Percentiles rank a stretch among this genome's conserved stretches.
These are phyloP conservation scores for Lepidurus arcticus DNA, from an alignment of 1,140 invertebrate species.

Conservation along the genomic window DNA sequence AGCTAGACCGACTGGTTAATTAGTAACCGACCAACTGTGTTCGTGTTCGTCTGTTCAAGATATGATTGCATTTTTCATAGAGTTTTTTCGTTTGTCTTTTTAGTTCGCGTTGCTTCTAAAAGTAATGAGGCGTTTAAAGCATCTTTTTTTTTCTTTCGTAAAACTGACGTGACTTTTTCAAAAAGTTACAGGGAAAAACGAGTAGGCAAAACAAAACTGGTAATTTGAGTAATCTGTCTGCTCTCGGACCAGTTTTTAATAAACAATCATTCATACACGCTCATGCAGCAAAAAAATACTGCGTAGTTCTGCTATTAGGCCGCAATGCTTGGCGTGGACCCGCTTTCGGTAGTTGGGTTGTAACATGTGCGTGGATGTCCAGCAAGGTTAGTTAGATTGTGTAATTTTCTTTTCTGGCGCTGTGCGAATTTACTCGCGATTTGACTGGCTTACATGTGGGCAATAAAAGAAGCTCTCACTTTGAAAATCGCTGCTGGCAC, in stretches of 20 bases:
- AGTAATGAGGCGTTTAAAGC: slow-evolving; percentile 1
- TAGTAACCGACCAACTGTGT: background rate
- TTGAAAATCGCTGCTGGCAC: no score
- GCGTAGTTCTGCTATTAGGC: background rate
- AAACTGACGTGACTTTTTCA: background rate
- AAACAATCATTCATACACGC: background rate
- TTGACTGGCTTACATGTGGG: no score
- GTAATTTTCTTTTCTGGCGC: no score
- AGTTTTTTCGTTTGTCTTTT: background rate
- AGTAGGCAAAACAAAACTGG: background rate
- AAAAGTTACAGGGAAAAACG: background rate
- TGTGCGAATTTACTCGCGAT: no score
- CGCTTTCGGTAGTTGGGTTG: no score
- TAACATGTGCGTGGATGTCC: no score
- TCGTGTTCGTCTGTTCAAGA: background rate
- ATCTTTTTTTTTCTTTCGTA: slow-evolving; percentile 2
- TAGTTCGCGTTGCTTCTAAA: background rate
- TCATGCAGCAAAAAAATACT: background rate
- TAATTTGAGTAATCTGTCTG: background rate
- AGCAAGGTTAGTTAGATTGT: no score
- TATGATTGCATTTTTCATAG: background rate
- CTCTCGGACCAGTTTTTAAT: slow-evolving; percentile 3
- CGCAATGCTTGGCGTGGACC: background rate
- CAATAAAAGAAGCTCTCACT: no score
- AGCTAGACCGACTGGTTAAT: background rate